A percentile compares a stretch with the other conserved stretches of the same genome.
These are phyloP conservation scores for Lanistes nyassanus DNA, from an alignment of 1,140 invertebrate species.

Conservation along the genomic window DNA sequence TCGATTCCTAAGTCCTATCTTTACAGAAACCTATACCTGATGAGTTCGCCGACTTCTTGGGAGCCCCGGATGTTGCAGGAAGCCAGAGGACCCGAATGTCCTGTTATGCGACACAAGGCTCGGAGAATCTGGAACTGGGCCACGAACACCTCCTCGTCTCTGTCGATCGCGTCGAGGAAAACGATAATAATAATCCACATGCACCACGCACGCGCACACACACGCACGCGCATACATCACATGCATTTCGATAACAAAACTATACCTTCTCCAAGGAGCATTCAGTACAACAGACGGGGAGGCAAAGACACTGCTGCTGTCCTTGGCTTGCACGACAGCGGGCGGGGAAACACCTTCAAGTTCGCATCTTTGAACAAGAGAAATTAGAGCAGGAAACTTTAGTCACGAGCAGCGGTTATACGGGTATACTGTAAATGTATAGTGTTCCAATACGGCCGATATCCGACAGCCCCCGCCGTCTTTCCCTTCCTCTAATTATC, in stretches of 20 bases:
- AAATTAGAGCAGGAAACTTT: no score
- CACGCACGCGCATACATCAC: background rate
- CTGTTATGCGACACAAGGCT: slow-evolving; percentile 81
- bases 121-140: slow-evolving; percentile 93
- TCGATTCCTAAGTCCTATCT: no score
- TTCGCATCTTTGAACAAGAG: slow-evolving; percentile 39
- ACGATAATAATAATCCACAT: no score
- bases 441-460: no score
- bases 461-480: no score
- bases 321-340: slow-evolving; percentile 14
- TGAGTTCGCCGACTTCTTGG: slow-evolving; percentile 74
- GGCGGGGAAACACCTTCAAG: slow-evolving; percentile 59
- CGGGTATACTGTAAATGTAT: no score
- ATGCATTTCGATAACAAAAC: background rate
- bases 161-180: no score
- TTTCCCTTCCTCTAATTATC: no score
- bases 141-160: slow-evolving; percentile 70
- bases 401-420: no score
- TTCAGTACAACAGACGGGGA: slow-evolving; percentile 54
- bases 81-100: slow-evolving; percentile 81
- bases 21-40: no score
- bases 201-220: background rate
- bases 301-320: slow-evolving; percentile 54
- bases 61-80: slow-evolving; percentile 90
- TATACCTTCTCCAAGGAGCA: background rate